These are phyloP conservation scores for Leptoteleia sp. DNA, from an alignment of 1,140 invertebrate species.

Conservation along the genomic window DNA sequence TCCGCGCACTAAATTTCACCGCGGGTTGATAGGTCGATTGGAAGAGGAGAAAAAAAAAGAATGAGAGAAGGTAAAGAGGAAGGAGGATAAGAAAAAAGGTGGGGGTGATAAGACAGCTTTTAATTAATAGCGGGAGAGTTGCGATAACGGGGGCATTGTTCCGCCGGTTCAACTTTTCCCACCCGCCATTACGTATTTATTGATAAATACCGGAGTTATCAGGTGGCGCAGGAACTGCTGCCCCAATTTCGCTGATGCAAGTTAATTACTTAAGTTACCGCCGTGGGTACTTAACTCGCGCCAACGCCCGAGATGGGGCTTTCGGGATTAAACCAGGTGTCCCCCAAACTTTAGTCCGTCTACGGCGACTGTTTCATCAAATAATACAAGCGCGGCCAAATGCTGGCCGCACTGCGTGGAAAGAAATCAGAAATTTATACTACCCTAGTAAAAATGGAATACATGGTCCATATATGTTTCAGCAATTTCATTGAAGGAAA, in stretches of 20 bases:
- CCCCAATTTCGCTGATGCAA: constrained; percentile 34
- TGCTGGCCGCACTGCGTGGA: no score
- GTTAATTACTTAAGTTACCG: constrained; percentile 37
- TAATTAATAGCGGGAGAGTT: neutral
- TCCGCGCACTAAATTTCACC: neutral
- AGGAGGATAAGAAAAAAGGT: constrained; percentile 1
- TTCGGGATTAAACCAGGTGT: constrained; percentile 8
- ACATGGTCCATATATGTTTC: no score
- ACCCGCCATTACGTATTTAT: constrained; percentile 18
- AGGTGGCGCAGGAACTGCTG: constrained; percentile 13
- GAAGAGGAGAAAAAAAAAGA: no score
- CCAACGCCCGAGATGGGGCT: constrained; percentile 6
- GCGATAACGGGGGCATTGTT: neutral
- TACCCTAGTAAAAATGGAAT: no score
- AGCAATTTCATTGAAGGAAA: no score
- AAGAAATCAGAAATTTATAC: no score
- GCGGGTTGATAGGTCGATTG: neutral
- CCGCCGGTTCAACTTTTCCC: neutral
- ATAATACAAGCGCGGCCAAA: constrained; percentile 3
- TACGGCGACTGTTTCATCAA: constrained; percentile 20
- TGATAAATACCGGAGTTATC: constrained; percentile 2
- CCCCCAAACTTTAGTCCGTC: constrained; percentile 12
- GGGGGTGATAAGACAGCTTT: constrained; percentile 3
- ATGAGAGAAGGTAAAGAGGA: no score
- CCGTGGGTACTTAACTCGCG: constrained; percentile 14